Evolutionary conservation across 2,113 vertebrate species (phyloP).

Genomic region (Carollia perspicillata): DNA sequence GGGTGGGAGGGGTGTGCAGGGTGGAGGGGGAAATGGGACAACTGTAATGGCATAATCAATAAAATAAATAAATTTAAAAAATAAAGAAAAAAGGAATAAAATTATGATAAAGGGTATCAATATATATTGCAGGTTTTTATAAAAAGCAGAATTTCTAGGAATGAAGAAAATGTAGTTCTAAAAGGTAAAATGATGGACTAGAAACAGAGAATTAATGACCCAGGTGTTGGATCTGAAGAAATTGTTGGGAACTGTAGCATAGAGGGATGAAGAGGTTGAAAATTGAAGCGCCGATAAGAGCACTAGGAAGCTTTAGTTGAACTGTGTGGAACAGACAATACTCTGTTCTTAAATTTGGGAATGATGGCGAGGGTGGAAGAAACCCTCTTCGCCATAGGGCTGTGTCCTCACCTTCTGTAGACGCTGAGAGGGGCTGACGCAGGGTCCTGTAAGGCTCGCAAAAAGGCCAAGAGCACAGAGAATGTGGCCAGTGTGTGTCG

Average conservation of each 20-base stretch:
- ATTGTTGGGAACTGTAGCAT: not conserved
- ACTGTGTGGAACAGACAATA: not conserved
- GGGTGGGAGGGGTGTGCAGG: no score
- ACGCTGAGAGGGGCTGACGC: not conserved
- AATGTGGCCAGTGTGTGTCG: not conserved
- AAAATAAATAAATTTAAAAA: no score
- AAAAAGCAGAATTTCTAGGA: not conserved
- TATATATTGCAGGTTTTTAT: not conserved
- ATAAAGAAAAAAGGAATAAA: not conserved
- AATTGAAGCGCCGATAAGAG: not conserved
- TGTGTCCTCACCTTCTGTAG: not conserved
- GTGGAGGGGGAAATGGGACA: no score
- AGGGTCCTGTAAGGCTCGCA: not conserved
- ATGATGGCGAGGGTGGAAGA: not conserved
- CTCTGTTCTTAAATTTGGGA: not conserved
- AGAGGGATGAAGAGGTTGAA: not conserved
- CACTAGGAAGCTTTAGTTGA: not conserved
- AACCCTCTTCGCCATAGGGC: not conserved
- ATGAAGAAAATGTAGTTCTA: not conserved
- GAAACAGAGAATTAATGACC: not conserved
- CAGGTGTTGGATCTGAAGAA: not conserved
- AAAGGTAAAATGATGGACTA: slow-evolving; percentile 11
- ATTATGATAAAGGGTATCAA: not conserved
- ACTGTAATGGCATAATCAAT: no score
- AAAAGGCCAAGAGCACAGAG: not conserved